Evolutionary conservation across 2,888 invertebrate species (phyloP).

Genomic region (Orchesella flavescens): DNA sequence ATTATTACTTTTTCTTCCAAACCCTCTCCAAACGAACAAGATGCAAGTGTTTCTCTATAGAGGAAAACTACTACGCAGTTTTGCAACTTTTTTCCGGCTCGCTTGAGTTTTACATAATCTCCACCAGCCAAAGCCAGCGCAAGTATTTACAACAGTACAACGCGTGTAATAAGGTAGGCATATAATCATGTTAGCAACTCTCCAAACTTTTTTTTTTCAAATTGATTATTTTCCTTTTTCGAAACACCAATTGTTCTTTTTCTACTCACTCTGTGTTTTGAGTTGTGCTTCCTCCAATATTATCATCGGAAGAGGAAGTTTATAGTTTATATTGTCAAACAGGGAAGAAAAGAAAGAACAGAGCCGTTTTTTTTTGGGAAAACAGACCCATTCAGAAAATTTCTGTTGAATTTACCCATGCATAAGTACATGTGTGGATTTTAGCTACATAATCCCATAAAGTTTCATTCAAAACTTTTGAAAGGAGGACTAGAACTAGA

Average conservation of each 20-base stretch:
- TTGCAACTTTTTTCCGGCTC: too few species aligned
- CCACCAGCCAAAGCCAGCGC: too few species aligned
- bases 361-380: conserved; percentile 1
- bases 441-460: conserved; percentile 24
- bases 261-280: not conserved
- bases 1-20: too few species aligned
- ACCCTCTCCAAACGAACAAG: too few species aligned
- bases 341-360: not conserved
- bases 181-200: too few species aligned
- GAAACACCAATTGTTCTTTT: conserved; percentile 26
- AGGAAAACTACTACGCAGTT: too few species aligned
- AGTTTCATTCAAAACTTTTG: conserved; percentile 46
- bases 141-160: too few species aligned
- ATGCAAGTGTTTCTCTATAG: too few species aligned
- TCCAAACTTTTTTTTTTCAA: not conserved
- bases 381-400: not conserved
- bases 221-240: conserved; percentile 39
- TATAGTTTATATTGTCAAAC: conserved; percentile 47
- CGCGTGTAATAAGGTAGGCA: too few species aligned
- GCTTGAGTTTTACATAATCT: too few species aligned
- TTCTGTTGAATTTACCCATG: not conserved
- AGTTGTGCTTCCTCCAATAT: conserved; percentile 11
- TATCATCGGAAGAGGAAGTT: conserved; percentile 47
- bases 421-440: not conserved
- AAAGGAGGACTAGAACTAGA: not conserved